Base-by-base conservation (phyloP, 2,888 invertebrate species). In the Plemyria rubiginata region DNA sequence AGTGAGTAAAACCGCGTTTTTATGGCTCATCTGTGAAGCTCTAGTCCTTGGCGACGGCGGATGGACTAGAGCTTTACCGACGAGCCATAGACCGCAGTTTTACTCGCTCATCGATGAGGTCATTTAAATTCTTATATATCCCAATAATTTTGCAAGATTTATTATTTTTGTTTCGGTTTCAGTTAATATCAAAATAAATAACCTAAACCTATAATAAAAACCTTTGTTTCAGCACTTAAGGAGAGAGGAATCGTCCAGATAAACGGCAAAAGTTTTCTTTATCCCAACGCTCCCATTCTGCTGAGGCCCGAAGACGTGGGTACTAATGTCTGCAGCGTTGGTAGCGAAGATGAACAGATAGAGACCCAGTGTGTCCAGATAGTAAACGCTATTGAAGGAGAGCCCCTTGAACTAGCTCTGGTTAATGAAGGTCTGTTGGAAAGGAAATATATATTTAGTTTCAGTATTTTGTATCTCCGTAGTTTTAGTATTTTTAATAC, bases 191-290 rank as follows among this genome's bases (percentile, higher is more conserved):
- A n/a, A 22, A 22, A 22, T 22, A 22, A 22, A 2, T 3, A 22
- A 3, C 3, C 1, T 3, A 22, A 22, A 22, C 15, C 16, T 16
- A 15, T 16, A 16, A 2, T 6, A n/a, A n/a, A 11, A 28, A 11
- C 1, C 4, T 32, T 28, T 36, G 15, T 82, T 87, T 15, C 75
- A 92, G 92, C 80, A 22, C 64, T 86, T 11, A 78, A 77, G 50
- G 81, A 87, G 22, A 77, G 74, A 1, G 85, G 86, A 0, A 81
- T 90, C 1, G 82, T 92, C 0, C 95, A 95, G 81, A 93, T 95
- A 60, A 95, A 95, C 76, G 82, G 88, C 49, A 94, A 95, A 72
- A 94, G 90, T 22, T 94, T 95, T 74, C 81, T 93, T 0, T 94
- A 93, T 59, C 95, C 95, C 0, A 89, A 94, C 51, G 88, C 92